Conservation (phyloP, 37 sponge, comb jelly and placozoan genomes). For the Theonella swinhoei region DNA sequence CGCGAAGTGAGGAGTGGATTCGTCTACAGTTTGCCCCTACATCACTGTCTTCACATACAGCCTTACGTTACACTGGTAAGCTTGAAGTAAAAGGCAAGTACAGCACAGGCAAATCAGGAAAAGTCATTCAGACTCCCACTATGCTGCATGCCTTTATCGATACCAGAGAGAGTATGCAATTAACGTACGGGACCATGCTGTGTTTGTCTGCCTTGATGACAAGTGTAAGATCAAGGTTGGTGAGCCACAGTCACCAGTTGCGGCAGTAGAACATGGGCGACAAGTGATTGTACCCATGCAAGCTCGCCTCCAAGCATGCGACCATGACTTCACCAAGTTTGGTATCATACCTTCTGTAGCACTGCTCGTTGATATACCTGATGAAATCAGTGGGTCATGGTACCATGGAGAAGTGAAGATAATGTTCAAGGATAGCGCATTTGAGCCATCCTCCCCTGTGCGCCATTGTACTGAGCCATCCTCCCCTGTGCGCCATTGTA, state of each 20-base stretch:
- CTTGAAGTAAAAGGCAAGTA: too few relatives aligned
- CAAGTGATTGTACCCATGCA: slow-evolving; percentile 28
- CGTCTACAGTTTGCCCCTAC: slow-evolving; percentile 31
- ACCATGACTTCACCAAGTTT: slow-evolving; percentile 71
- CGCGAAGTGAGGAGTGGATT: not conserved
- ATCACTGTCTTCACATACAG: not conserved
- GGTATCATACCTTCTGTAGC: slow-evolving; percentile 50
- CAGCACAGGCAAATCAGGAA: slow-evolving; percentile 5
- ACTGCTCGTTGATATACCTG: slow-evolving; percentile 44
- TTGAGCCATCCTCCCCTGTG: slow-evolving; percentile 46
- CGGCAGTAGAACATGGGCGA: slow-evolving; percentile 55
- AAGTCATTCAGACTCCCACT: slow-evolving; percentile 41
- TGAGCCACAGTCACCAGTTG: slow-evolving; percentile 67
- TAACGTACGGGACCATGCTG: slow-evolving; percentile 3
- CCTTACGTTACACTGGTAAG: slow-evolving; percentile 41
- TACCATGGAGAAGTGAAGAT: slow-evolving; percentile 43
- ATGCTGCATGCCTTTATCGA: slow-evolving; percentile 42
- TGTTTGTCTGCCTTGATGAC: slow-evolving; percentile 55
- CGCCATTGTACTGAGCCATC: slow-evolving; percentile 48
- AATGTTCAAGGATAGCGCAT: slow-evolving; percentile 39
- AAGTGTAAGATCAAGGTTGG: slow-evolving; percentile 69
- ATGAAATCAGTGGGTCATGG: slow-evolving; percentile 39
- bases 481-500: slow-evolving; percentile 30
- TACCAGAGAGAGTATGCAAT: slow-evolving; percentile 49
- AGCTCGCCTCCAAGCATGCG: slow-evolving; percentile 42